A percentile compares a stretch with the other conserved stretches of the same genome.
These are phyloP conservation scores for Aporophyla lueneburgensis DNA, from an alignment of 2,888 invertebrate species.

Conservation along the genomic window DNA sequence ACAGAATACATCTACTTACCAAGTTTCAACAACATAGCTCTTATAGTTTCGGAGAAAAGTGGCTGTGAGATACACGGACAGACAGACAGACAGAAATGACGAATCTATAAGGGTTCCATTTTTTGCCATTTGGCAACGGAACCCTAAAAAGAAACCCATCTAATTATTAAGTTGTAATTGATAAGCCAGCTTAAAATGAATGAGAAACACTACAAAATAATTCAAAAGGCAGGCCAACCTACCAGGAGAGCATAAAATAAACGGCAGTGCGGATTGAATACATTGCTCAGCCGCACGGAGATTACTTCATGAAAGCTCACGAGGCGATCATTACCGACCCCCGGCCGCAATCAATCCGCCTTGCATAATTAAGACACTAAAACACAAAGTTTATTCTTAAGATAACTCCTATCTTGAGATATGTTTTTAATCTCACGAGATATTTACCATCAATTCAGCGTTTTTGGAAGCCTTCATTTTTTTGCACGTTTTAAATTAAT, in stretches of 20 bases:
- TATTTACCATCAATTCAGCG: constrained; percentile 16
- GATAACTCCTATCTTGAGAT: constrained; percentile 70
- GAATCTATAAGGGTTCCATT: too few relatives aligned
- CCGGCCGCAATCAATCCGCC: constrained; percentile 82
- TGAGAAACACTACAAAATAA: constrained; percentile 22
- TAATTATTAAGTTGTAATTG: neutral
- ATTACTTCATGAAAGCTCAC: constrained; percentile 83
- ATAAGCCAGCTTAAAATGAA: constrained; percentile 16
- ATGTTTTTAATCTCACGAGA: constrained; percentile 65
- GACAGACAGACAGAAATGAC: too few relatives aligned
- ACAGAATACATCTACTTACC: too few relatives aligned
- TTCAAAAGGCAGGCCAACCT: constrained; percentile 29
- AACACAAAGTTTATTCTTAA: constrained; percentile 74
- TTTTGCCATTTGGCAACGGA: too few relatives aligned
- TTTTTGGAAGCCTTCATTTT: neutral
- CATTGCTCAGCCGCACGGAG: constrained; percentile 74
- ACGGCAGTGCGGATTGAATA: constrained; percentile 57
- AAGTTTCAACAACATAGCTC: too few relatives aligned
- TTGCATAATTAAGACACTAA: constrained; percentile 83
- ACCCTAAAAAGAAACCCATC: neutral
- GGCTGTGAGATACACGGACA: too few relatives aligned
- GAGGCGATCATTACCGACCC: constrained; percentile 80
- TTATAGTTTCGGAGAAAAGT: too few relatives aligned
- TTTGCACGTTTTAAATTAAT: neutral
- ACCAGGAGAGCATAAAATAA: constrained; percentile 67